phyloP scores from a whole-genome alignment of 2,797 vertebrate species.

The Oreonectes daqikongensis region DNA sequence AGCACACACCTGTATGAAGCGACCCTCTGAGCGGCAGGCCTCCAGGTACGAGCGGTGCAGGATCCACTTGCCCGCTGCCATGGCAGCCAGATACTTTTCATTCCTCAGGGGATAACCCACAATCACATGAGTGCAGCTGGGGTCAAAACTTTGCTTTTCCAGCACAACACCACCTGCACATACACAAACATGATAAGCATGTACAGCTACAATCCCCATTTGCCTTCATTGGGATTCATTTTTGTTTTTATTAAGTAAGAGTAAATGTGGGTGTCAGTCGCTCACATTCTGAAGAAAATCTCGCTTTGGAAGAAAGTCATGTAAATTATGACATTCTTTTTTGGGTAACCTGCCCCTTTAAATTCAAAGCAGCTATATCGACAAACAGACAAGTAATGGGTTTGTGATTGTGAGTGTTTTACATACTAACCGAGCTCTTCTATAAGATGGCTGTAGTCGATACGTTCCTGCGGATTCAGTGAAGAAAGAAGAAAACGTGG shows the following conservation, averaged over 20 bases:
- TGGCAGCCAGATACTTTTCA: constrained; percentile 94
- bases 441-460: constrained; percentile 94
- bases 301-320: too few relatives aligned
- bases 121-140: constrained; percentile 92
- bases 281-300: too few relatives aligned
- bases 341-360: too few relatives aligned
- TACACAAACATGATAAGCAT: background rate
- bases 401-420: background rate
- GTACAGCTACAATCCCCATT: too few relatives aligned
- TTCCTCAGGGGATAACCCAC: constrained; percentile 95
- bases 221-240: too few relatives aligned
- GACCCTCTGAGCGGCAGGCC: constrained; percentile 82
- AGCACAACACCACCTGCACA: constrained; percentile 86
- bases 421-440: constrained; percentile 86
- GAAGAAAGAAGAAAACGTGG: constrained; percentile 94
- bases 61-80: constrained; percentile 98
- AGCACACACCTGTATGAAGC: constrained; percentile 81
- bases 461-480: constrained; percentile 93
- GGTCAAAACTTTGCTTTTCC: constrained; percentile 94
- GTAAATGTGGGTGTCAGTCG: too few relatives aligned
- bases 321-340: too few relatives aligned
- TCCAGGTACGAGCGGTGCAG: constrained; percentile 96
- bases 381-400: too few relatives aligned
- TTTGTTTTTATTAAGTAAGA: too few relatives aligned
- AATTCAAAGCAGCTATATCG: too few relatives aligned